Percentiles rank a stretch among this genome's conserved stretches.
phyloP scores from a whole-genome alignment of 64 coral and sea anemone species.

The Anthopleura sola region DNA sequence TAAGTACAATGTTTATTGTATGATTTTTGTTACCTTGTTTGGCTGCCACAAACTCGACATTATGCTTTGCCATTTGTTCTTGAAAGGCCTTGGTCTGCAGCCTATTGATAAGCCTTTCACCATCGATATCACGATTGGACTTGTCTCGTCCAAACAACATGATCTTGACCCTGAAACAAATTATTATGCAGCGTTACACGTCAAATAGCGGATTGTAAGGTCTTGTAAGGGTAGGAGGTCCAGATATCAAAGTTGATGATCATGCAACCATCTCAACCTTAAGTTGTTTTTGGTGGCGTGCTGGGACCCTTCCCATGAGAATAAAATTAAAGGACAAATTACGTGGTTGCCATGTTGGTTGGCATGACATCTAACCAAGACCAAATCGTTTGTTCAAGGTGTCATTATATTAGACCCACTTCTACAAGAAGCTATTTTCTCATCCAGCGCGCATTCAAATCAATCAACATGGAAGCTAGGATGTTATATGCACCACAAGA shows the following conservation, averaged over 20 bases:
- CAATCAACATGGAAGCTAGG: no score
- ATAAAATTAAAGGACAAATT: not conserved
- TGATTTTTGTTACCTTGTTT: slow-evolving; percentile 17
- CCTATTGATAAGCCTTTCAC: not conserved
- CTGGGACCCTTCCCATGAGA: no score
- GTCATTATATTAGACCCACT: not conserved
- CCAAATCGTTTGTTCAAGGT: not conserved
- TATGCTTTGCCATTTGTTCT: not conserved
- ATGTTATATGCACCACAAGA: no score
- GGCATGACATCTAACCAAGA: no score
- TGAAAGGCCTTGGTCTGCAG: slow-evolving; percentile 19
- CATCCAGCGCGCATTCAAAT: slow-evolving; percentile 30
- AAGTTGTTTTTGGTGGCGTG: no score
- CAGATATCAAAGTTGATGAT: not conserved
- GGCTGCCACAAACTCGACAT: not conserved
- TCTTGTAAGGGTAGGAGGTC: not conserved
- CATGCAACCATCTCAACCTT: no score
- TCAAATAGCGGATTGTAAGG: no score
- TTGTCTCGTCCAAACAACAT: slow-evolving; percentile 39
- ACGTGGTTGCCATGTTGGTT: no score
- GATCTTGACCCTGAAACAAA: slow-evolving; percentile 35
- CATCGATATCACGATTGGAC: slow-evolving; percentile 13
- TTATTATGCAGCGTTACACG: not conserved
- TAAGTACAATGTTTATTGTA: no score
- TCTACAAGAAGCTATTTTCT: slow-evolving; percentile 27